Evolutionary conservation across 2,113 vertebrate species (phyloP).

Genomic region (Lycaon pictus): DNA sequence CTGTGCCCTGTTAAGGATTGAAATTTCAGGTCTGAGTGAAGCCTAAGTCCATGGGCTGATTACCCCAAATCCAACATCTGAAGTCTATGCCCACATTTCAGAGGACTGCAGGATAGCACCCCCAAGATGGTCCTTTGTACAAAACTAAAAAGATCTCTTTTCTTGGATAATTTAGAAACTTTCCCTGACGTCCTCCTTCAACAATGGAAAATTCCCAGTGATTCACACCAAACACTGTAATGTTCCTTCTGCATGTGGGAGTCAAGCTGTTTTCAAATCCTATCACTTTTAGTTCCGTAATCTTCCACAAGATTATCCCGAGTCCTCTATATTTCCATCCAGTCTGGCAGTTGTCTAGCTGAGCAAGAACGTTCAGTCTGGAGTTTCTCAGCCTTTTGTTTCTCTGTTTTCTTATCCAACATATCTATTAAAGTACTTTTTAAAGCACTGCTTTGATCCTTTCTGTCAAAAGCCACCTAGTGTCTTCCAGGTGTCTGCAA

Average conservation of each 20-base stretch:
- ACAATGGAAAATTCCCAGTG: background rate
- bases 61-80: background rate
- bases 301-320: background rate
- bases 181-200: background rate
- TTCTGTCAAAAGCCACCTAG: constrained; percentile 47
- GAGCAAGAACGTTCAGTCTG: background rate
- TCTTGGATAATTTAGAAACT: constrained; percentile 35
- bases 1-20: background rate
- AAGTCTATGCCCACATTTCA: background rate
- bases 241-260: background rate
- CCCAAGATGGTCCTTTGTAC: background rate
- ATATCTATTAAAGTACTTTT: constrained; percentile 20
- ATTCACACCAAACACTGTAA: background rate
- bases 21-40: background rate
- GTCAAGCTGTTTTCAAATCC: background rate
- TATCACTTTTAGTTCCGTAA: background rate
- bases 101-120: background rate
- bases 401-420: constrained; percentile 24
- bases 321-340: background rate
- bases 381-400: background rate
- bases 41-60: background rate
- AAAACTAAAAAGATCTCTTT: constrained; percentile 4
- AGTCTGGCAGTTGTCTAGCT: background rate
- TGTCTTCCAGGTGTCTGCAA: background rate
- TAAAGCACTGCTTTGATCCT: background rate